Conservation (phyloP, 2,113 vertebrate species). For the Melanocharis versteri region DNA sequence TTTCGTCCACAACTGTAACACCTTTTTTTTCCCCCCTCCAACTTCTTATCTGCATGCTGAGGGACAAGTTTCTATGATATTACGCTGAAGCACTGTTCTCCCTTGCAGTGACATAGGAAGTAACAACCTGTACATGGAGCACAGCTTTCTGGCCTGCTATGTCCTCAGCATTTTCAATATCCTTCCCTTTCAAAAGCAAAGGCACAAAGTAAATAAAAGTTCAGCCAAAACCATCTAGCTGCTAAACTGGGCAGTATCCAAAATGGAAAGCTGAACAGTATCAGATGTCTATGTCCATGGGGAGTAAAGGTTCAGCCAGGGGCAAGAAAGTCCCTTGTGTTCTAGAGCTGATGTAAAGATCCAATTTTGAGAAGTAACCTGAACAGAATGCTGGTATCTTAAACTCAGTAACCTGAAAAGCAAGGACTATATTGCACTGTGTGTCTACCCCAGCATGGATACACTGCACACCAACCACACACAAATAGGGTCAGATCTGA, state of each 20-base stretch:
- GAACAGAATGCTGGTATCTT: background rate
- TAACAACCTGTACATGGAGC: background rate
- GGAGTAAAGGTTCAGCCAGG: slow-evolving; percentile 24
- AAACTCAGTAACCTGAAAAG: background rate
- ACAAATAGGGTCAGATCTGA: background rate
- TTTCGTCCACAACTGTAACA: background rate
- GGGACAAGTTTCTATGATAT: background rate
- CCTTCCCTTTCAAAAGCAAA: background rate
- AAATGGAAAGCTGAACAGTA: slow-evolving; percentile 14
- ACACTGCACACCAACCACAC: background rate
- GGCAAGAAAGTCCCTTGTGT: slow-evolving; percentile 56
- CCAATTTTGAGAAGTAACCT: slow-evolving; percentile 11
- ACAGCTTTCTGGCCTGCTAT: background rate
- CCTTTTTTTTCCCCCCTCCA: background rate
- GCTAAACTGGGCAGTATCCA: slow-evolving; percentile 3
- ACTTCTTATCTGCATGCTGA: background rate
- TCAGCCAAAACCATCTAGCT: background rate
- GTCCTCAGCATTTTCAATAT: background rate
- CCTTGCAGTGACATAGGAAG: background rate
- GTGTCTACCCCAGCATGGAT: background rate
- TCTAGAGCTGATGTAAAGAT: background rate
- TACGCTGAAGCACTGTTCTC: background rate
- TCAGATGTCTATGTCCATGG: background rate
- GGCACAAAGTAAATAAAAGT: background rate
- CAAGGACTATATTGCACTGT: background rate